Percentiles rank a stretch among this genome's conserved stretches.
These are phyloP conservation scores for Sialia sialis DNA, from an alignment of 2,113 vertebrate species.

Conservation along the genomic window DNA sequence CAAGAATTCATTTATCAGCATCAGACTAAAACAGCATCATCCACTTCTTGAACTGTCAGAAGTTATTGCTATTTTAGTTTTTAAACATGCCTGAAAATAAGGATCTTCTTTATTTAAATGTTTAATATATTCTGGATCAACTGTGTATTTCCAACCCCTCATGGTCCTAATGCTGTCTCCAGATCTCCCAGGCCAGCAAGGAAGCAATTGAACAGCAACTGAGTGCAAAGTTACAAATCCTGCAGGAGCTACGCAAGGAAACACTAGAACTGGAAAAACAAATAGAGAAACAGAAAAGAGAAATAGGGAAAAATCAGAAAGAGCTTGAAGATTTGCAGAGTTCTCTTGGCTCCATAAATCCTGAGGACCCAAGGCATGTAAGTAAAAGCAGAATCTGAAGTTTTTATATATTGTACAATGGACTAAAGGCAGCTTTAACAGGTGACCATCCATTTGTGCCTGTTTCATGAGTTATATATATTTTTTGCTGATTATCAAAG, in stretches of 20 bases:
- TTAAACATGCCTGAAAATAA: neutral
- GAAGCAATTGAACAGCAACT: slow-evolving; percentile 73
- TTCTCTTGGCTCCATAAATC: slow-evolving; percentile 60
- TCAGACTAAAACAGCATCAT: neutral
- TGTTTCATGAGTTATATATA: accelerated
- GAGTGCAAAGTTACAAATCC: slow-evolving; percentile 66
- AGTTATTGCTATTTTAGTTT: neutral
- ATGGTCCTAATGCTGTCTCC: neutral
- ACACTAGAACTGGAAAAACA: slow-evolving; percentile 74
- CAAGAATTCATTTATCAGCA: neutral
- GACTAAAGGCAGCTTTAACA: neutral
- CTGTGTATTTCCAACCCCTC: neutral
- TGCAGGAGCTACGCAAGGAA: slow-evolving; percentile 72
- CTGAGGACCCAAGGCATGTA: slow-evolving; percentile 75
- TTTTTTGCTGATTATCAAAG: neutral
- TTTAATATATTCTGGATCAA: neutral
- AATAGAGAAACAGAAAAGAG: slow-evolving; percentile 70
- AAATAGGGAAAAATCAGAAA: slow-evolving; percentile 67
- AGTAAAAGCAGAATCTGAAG: slow-evolving; percentile 45
- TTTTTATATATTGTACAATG: neutral
- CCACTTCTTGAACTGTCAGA: neutral
- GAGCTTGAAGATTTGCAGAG: slow-evolving; percentile 70
- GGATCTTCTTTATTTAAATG: neutral
- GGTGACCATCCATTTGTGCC: neutral
- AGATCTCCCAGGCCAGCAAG: slow-evolving; percentile 76